Evolutionary conservation across 2,797 vertebrate genomes (phyloP).

Genomic region (Myotis myotis): DNA sequence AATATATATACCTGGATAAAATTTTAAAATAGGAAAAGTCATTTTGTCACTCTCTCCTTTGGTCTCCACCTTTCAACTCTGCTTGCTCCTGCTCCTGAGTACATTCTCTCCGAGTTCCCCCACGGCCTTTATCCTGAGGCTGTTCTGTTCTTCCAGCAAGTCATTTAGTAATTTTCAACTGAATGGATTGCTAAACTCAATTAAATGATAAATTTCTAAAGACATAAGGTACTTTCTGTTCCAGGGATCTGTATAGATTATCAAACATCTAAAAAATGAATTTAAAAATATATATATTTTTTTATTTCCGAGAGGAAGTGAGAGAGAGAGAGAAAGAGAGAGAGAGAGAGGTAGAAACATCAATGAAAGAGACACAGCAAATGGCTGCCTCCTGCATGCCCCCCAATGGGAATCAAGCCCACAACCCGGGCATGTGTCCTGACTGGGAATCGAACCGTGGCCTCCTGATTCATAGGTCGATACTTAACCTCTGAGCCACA

Average conservation of each 20-base stretch:
- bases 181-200: neutral
- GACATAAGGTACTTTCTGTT: neutral
- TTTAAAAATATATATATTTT: neutral
- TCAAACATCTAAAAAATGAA: neutral
- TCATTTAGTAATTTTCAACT: neutral
- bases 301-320: too few species aligned
- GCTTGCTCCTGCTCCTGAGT: neutral
- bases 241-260: neutral
- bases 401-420: too few species aligned
- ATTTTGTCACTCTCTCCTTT: neutral
- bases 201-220: neutral
- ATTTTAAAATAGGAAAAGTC: neutral
- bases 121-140: neutral
- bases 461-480: too few species aligned
- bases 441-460: too few species aligned
- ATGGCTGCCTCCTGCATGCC: too few species aligned
- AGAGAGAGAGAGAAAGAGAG: too few species aligned
- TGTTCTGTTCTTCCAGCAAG: neutral
- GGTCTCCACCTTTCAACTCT: neutral
- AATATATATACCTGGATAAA: slow-evolving; percentile 11
- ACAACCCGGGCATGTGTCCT: too few species aligned
- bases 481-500: too few species aligned
- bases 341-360: too few species aligned
- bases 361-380: too few species aligned
- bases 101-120: neutral